Conservation (phyloP, 2,797 vertebrate genomes). For the Clarias pachynema region DNA sequence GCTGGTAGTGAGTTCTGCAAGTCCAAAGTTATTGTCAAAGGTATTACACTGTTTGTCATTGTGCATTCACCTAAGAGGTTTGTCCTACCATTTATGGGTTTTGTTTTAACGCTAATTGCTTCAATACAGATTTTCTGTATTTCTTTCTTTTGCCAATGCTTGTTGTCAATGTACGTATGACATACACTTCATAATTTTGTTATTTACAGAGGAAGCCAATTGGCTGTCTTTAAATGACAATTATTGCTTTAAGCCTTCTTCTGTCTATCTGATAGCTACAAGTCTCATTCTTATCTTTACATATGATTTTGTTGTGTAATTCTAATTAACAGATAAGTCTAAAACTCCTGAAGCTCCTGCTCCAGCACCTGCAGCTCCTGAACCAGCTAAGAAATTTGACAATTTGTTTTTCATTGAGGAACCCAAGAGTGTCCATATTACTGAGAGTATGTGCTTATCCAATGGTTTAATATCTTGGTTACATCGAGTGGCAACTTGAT, state of each 20-base stretch:
- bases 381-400: slow-evolving; percentile 72
- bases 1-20: slow-evolving; percentile 90
- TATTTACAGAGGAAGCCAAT: neutral
- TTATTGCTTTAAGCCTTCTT: neutral
- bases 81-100: neutral
- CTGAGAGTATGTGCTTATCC: slow-evolving; percentile 85
- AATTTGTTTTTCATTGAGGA: slow-evolving; percentile 92
- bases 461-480: neutral
- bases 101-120: neutral
- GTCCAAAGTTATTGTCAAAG: slow-evolving; percentile 89
- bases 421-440: slow-evolving; percentile 79
- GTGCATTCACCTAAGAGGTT: neutral
- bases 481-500: neutral
- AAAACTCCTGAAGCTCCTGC: slow-evolving; percentile 66
- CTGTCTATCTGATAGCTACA: neutral
- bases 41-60: slow-evolving; percentile 66
- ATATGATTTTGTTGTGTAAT: neutral
- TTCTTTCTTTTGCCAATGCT: no score
- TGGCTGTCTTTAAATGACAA: neutral
- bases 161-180: neutral
- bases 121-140: neutral
- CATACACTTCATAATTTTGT: neutral
- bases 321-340: slow-evolving; percentile 81
- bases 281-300: slow-evolving; percentile 11
- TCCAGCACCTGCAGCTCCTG: slow-evolving; percentile 77